Base-by-base conservation (phyloP, 2,113 vertebrate genomes). In the Melanerpes formicivorus region DNA sequence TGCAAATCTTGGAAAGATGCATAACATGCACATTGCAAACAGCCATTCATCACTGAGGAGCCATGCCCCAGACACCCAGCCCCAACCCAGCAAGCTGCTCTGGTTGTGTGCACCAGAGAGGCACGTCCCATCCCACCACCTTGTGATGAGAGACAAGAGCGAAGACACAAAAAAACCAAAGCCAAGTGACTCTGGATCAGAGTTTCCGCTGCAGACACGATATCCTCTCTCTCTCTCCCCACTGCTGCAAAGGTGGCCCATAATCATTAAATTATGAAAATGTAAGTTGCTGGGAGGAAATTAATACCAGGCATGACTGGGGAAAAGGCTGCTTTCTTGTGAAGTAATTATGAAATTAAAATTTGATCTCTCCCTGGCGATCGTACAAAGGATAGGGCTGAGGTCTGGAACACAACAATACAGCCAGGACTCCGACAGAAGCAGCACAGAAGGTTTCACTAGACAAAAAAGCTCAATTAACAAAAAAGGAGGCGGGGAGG, bases 261-360 rank as follows among this genome's bases (percentile, higher is more conserved):
- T 90, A 95, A 96, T 95, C 93, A 93, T 96, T 96, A 96, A 91
- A 96, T 96, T 96, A 96, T 91, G 94, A 97, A 97, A 96, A 97
- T 92, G 74, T 65, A 96, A 96, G 87, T 96, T 94, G 90, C 96
- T 90, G 90, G 90, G 93, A 96, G 95, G 95, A 97, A 97, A 98
- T 97, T 91, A 97, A 95, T 95, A 93, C 86, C 91, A 97, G 95
- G 88, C 90, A 90, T 87, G 85, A 90, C 94, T 91, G 72, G 94
- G 93, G 93, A 95, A 95, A 95, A 94, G 94, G 93, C 91, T 93
- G 93, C 88, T 96, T 97, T 97, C 96, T 96, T 84, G n/a, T 91
- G 95, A 97, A 97, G 97, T 97, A 96, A 97, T 97, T 97, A 97
- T 93, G 94, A 96, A 97, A 97, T 97, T 96, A 97, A 97, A 97